Percentiles rank a stretch among this genome's conserved stretches.
These are phyloP conservation scores for Rhinolophus ferrumequinum DNA, from an alignment of 2,113 vertebrate genomes.

Conservation along the genomic window DNA sequence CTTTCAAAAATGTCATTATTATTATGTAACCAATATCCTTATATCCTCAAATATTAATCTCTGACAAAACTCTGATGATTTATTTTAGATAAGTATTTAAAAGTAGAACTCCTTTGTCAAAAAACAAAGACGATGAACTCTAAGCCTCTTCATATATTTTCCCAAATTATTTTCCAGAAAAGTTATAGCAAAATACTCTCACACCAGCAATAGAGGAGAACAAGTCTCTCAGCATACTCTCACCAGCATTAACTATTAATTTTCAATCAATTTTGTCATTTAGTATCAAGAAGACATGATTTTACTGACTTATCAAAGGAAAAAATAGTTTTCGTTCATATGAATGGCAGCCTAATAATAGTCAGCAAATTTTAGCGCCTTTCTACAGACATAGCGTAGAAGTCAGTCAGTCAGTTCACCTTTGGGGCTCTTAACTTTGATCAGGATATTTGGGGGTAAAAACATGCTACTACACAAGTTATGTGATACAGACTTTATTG, in stretches of 20 bases:
- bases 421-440: background rate
- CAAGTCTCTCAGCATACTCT: background rate
- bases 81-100: background rate
- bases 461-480: background rate
- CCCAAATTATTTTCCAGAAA: background rate
- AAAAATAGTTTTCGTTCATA: background rate
- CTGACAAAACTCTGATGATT: conserved; percentile 6
- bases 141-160: background rate
- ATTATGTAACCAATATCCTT: background rate
- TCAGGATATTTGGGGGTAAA: conserved; percentile 4
- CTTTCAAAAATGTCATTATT: background rate
- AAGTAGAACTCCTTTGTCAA: background rate
- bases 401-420: background rate
- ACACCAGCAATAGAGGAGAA: background rate
- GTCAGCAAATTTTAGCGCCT: background rate
- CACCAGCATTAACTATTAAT: background rate
- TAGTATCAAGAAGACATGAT: background rate
- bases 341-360: background rate
- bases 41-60: background rate
- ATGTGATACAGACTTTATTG: background rate
- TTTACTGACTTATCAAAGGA: background rate
- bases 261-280: conserved; percentile 10
- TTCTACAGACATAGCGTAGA: background rate
- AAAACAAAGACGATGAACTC: background rate
- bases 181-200: background rate